These are phyloP conservation scores for Stichodactyla mertensii DNA, from an alignment of 64 coral and sea anemone genomes.

Conservation along the genomic window DNA sequence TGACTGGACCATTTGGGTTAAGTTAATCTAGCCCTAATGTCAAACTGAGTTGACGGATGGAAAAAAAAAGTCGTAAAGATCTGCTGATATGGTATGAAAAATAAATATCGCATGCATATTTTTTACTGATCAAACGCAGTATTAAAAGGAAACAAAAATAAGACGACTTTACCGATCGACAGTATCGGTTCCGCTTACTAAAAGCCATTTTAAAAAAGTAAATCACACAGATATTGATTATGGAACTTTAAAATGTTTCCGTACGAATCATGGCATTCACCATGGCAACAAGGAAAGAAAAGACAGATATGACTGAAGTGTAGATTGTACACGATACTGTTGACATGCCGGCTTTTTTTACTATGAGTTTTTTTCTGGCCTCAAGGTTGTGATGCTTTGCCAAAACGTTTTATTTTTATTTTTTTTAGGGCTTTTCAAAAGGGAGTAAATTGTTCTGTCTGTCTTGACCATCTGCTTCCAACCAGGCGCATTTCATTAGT, in stretches of 20 bases:
- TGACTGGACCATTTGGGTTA: not conserved
- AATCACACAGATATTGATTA: not conserved
- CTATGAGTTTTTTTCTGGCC: not conserved
- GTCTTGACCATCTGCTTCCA: not conserved
- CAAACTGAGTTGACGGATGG: not conserved
- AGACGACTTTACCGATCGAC: not conserved
- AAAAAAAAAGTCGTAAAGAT: not conserved
- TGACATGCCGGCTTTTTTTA: not conserved
- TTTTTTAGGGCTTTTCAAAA: not conserved
- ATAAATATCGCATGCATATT: not conserved
- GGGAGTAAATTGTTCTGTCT: not conserved
- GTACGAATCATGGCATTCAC: not conserved
- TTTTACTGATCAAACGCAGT: not conserved
- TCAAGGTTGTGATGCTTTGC: not conserved
- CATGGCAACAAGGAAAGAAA: not conserved
- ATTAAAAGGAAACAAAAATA: not conserved
- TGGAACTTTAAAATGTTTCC: not conserved
- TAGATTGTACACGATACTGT: not conserved
- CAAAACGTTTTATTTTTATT: not conserved
- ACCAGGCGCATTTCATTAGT: not conserved
- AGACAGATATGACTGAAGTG: not conserved
- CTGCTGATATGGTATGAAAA: not conserved
- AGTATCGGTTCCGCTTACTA: constrained; percentile 2
- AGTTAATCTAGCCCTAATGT: not conserved
- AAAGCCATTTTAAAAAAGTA: not conserved